Base-by-base conservation (phyloP, 2,797 vertebrate genomes). In the Oceanodroma leucorhoa region DNA sequence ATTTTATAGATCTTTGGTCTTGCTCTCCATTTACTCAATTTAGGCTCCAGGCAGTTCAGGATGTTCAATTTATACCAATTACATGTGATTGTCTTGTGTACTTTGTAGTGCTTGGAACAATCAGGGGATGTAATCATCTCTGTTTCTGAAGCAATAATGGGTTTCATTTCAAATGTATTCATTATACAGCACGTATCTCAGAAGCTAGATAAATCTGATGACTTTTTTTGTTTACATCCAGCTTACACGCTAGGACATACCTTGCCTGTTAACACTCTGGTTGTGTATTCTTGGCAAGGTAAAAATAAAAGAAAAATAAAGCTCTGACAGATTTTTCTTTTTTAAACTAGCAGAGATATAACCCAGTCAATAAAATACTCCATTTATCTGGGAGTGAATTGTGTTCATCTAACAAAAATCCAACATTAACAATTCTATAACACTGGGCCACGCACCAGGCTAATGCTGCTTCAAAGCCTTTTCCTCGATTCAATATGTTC, bases 31-130 rank as follows among this genome's bases (percentile, higher is more conserved):
- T 95, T 95, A 71, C 87, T 86, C 76, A 77, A 9, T 85, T 91
- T 83, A 71, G 69, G 78, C 94, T 92, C 41, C 76, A 88, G 82
- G 87, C 89, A 71, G 41, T 87, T 89, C 64, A 95, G 79, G 43
- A 78, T 69, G 72, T 85, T 94, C 87, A 57, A 69, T 94, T 92
- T 92, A 91, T 81, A 78, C 45, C 76, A 87, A 92, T 94, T 95
- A 81, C 41, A 43, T 90, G 41, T 61, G 84, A 86, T 92, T 96
- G 84, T 69, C 84, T 77, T 81, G 72, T 88, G 79, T 91, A 86
- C 66, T 88, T 93, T 46, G 69, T 66, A 83, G 69, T 58, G 46
- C 72, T 89, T 81, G 66, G 79, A 89, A 93, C 23, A 83, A 83
- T 86, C 41, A 72, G 45, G 46, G 75, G 21, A 87, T 45, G 70